Evolutionary conservation across 2,113 vertebrate genomes (phyloP), one percentile per base, ranked within the genome.

Genomic region (Mustelus asterias): DNA sequence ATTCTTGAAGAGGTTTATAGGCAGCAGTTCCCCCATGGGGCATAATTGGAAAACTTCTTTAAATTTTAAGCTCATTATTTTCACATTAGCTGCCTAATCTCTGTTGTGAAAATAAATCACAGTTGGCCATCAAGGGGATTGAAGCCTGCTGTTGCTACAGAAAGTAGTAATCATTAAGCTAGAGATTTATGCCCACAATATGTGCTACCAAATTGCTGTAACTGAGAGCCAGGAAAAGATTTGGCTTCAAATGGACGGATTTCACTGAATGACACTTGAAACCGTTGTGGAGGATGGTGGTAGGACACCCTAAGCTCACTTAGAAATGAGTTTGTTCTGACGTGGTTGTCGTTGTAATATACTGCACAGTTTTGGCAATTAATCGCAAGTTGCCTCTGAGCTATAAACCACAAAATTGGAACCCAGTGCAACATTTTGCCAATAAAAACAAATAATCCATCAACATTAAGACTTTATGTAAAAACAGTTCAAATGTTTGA

Each of bases 11-110:
- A 13, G 24, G 67, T 95, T 37, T 54, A 72, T 33, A 95, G 69
- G 70, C 3, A 72, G 72, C 69, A 11, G 33, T 37, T 48, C 33
- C 37, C 94, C n/a, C 22, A 14, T 33, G 67, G 94, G n/a, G 24
- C 26, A 29, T 76, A 72, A 95, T 54, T 95, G 69, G 22, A 54
- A 44, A 76, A 72, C 41, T 16, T 95, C 70, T 72, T 48, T 63
- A 60, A 67, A 72, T 76, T 72, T 95, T 76, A 54, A 72, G 94
- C 67, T 48, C 67, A 95, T 76, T 95, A 95, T 95, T 95, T 95
- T 95, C 11, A 16, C 67, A 95, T 95, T 33, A 95, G 69, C 69
- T 95, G 94, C 65, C 41, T 94, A 94, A 94, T 95, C 94, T 95
- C 69, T 95, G 69, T 95, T 54, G 67, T 72, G 44, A 54, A 72